Evolutionary conservation across 2,113 vertebrate species (phyloP).

Genomic region (Thalassoma bifasciatum): DNA sequence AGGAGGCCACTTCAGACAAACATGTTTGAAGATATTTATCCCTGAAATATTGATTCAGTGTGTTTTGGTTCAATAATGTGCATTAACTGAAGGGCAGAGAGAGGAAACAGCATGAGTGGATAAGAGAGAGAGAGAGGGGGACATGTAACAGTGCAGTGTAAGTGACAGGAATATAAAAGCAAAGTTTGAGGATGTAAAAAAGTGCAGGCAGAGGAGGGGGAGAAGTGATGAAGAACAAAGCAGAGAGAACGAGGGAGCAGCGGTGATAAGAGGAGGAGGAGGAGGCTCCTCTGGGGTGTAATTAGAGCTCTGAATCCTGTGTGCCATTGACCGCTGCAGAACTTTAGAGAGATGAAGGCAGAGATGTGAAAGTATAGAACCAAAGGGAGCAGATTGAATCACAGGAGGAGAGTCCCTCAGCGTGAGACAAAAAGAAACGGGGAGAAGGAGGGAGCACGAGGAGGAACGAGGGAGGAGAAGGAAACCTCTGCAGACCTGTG

Average conservation of each 20-base stretch:
- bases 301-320: conserved; percentile 67
- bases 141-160: neutral
- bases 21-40: too few species aligned
- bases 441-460: neutral
- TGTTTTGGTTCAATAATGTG: too few species aligned
- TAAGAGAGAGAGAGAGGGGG: neutral
- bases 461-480: neutral
- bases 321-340: conserved; percentile 48
- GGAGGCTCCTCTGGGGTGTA: conserved; percentile 67
- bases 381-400: conserved; percentile 4
- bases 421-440: neutral
- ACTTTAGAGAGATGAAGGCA: conserved; percentile 38
- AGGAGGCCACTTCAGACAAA: too few species aligned
- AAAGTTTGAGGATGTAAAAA: neutral
- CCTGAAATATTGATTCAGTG: too few species aligned
- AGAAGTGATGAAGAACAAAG: conserved; percentile 39
- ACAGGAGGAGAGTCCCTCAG: neutral
- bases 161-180: conserved; percentile 6
- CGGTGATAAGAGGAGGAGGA: conserved; percentile 31
- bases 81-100: neutral
- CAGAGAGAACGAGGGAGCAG: conserved; percentile 34
- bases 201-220: neutral
- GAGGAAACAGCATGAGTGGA: neutral
- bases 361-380: conserved; percentile 27
- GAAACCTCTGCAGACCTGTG: neutral